Percentiles rank a stretch among this genome's conserved stretches.
Conservation (phyloP, 1,140 invertebrate genomes). For the Neodiprion virginianus region DNA sequence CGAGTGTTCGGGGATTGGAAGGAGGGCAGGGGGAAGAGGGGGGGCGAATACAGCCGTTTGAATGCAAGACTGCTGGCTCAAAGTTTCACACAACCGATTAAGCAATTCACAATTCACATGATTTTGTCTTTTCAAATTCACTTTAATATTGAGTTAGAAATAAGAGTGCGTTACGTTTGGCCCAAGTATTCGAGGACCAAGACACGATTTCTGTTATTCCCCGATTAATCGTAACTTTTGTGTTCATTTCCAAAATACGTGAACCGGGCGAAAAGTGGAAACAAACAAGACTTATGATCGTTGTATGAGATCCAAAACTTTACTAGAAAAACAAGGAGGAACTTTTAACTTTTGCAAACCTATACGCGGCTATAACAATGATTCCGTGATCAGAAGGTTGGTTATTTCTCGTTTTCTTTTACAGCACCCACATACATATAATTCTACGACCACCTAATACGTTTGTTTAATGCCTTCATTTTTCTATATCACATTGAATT, state of each 20-base stretch:
- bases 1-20: slow-evolving; percentile 41
- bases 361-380: background rate
- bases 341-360: background rate
- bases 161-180: background rate
- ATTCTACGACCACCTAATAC: slow-evolving; percentile 23
- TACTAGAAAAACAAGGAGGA: background rate
- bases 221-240: background rate
- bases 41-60: background rate
- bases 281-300: background rate
- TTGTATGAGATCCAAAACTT: background rate
- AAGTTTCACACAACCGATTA: background rate
- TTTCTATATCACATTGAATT: slow-evolving; percentile 34
- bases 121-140: background rate
- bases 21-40: slow-evolving; percentile 11
- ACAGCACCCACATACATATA: slow-evolving; percentile 24
- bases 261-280: background rate
- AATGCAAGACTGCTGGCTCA: background rate
- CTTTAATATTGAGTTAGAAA: background rate
- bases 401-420: slow-evolving; percentile 33
- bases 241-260: background rate
- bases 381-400: slow-evolving; percentile 11
- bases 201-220: background rate
- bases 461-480: slow-evolving; percentile 34
- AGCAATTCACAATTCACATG: background rate
- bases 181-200: background rate